These are phyloP conservation scores for Pipa parva DNA, from an alignment of 2,113 vertebrate species.

Conservation along the genomic window DNA sequence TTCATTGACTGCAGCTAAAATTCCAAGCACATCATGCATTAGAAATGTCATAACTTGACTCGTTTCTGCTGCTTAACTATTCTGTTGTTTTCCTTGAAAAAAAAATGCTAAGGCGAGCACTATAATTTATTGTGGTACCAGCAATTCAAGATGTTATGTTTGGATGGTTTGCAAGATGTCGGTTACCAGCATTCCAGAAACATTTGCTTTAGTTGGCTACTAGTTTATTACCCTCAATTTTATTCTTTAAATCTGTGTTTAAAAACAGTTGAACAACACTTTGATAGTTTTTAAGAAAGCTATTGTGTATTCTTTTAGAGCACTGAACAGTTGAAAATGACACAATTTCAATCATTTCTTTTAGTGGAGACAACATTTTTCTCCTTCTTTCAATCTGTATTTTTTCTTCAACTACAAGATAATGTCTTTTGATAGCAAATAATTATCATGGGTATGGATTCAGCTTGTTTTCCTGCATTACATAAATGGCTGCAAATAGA, in stretches of 20 bases:
- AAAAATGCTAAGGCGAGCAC: conserved; percentile 67
- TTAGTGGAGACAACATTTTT: no score
- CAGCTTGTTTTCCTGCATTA: no score
- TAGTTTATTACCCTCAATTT: conserved; percentile 64
- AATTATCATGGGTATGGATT: no score
- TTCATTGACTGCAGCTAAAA: conserved; percentile 29
- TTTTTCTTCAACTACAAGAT: no score
- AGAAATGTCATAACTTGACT: conserved; percentile 56
- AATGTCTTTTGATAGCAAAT: no score
- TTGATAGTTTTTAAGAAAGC: conserved; percentile 52
- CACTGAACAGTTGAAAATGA: no score
- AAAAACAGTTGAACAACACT: conserved; percentile 64
- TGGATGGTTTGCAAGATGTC: conserved; percentile 55
- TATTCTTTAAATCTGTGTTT: conserved; percentile 66
- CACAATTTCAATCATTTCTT: no score
- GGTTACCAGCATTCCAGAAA: conserved; percentile 67
- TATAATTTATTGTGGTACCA: conserved; percentile 68
- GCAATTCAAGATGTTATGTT: conserved; percentile 75
- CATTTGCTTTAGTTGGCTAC: conserved; percentile 72
- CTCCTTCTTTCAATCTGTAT: no score
- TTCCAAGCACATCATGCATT: conserved; percentile 44
- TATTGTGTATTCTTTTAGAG: conserved; percentile 44
- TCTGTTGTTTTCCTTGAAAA: conserved; percentile 67
- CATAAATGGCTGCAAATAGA: no score
- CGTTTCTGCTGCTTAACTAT: conserved; percentile 56